Evolutionary conservation across 2,113 vertebrate genomes (phyloP).

Genomic region (Melanocharis versteri): DNA sequence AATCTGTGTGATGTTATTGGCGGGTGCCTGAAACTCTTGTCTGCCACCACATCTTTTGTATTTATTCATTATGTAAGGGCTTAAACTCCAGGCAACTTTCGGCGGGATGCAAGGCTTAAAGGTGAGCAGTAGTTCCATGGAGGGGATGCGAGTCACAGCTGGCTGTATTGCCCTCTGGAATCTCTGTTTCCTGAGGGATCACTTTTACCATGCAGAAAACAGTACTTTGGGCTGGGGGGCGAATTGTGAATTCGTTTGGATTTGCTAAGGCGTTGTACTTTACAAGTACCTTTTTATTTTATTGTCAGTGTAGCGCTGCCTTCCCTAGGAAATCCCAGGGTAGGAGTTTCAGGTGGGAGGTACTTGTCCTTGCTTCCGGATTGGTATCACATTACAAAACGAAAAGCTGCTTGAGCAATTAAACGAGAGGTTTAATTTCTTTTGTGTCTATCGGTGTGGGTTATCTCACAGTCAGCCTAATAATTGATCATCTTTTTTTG

Average conservation of each 20-base stretch:
- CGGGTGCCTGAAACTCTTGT: background rate
- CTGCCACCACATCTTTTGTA: background rate
- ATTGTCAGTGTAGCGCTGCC: too few species aligned
- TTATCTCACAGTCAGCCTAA: background rate
- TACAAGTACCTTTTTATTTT: background rate
- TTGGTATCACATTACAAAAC: background rate
- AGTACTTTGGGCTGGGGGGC: fast-evolving
- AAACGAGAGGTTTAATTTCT: background rate
- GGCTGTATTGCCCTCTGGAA: background rate
- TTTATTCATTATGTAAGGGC: background rate
- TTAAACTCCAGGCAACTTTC: background rate
- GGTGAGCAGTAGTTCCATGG: background rate
- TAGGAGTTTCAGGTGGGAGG: background rate
- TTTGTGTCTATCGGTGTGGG: background rate
- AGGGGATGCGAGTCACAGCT: background rate
- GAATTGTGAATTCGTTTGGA: background rate
- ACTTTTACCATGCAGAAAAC: background rate
- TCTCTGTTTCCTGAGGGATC: background rate
- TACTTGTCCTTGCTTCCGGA: fast-evolving
- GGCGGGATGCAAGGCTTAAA: background rate
- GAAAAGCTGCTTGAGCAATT: background rate
- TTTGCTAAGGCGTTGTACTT: background rate
- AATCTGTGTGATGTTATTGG: background rate
- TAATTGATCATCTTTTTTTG: background rate
- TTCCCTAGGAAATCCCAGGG: background rate